phyloP scores from a whole-genome alignment of 2,113 vertebrate genomes.

The Myocastor coypus region DNA sequence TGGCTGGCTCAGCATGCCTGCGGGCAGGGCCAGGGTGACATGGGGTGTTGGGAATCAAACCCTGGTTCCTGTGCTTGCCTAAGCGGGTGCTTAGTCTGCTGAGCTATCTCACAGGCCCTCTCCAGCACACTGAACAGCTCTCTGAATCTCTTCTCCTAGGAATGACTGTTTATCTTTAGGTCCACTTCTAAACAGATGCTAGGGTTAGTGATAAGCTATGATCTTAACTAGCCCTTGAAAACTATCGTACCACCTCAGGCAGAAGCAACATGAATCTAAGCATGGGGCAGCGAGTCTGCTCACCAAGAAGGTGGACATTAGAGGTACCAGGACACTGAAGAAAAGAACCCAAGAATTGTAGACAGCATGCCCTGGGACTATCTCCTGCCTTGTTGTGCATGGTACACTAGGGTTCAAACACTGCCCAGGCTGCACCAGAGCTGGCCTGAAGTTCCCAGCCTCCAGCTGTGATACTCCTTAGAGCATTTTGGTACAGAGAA shows the following conservation, averaged over 20 bases:
- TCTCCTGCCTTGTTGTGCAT: not conserved
- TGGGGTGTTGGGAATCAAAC: no score
- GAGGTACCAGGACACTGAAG: rapidly evolving
- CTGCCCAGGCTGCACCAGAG: not conserved
- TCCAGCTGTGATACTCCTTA: not conserved
- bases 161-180: not conserved
- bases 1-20: no score
- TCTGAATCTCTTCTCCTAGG: not conserved
- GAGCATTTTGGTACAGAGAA: not conserved
- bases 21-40: no score
- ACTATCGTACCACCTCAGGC: rapidly evolving
- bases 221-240: not conserved
- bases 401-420: not conserved
- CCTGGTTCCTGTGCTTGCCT: no score
- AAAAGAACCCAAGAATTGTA: not conserved
- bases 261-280: not conserved
- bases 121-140: not conserved
- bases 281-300: rapidly evolving
- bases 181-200: not conserved
- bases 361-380: not conserved
- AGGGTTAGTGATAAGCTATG: not conserved
- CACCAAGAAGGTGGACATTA: not conserved
- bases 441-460: not conserved
- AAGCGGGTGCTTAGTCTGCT: no score
- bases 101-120: no score